Evolutionary conservation across 2,113 vertebrate species (phyloP).

Genomic region (Nothobranchius furzeri): DNA sequence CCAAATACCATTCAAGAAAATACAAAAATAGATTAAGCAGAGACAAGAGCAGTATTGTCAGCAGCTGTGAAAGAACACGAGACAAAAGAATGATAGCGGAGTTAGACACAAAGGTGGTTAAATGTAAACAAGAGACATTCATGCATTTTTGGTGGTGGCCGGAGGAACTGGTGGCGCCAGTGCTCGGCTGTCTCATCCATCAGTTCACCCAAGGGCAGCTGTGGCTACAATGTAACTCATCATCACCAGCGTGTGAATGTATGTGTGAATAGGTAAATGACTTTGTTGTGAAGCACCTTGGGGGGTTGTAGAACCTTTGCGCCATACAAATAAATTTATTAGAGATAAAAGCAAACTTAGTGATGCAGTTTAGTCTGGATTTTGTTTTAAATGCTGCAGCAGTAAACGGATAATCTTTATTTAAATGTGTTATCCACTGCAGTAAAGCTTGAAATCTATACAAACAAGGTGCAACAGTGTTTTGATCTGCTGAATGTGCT

Average conservation of each 20-base stretch:
- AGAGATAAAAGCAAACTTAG: constrained; percentile 5
- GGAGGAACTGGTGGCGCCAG: too few species aligned
- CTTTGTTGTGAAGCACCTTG: too few species aligned
- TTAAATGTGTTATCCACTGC: constrained; percentile 33
- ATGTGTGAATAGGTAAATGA: too few species aligned
- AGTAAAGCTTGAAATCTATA: constrained; percentile 28
- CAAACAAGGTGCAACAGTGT: constrained; percentile 13
- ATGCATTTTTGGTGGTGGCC: not conserved
- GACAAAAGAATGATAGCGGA: not conserved
- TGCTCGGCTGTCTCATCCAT: too few species aligned
- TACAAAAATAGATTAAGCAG: constrained; percentile 22
- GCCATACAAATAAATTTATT: not conserved
- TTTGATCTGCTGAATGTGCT: constrained; percentile 13
- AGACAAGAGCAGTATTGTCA: constrained; percentile 1
- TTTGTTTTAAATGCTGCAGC: constrained; percentile 30
- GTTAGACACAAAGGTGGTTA: constrained; percentile 2
- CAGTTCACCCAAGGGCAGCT: too few species aligned
- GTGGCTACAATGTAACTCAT: too few species aligned
- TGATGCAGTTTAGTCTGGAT: constrained; percentile 11
- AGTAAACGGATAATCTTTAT: constrained; percentile 29
- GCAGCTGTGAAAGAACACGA: not conserved
- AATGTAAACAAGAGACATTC: constrained; percentile 3
- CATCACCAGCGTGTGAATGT: too few species aligned
- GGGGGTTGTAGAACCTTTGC: too few species aligned
- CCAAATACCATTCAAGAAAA: constrained; percentile 28